These are phyloP conservation scores for Dione juno DNA, from an alignment of 2,888 invertebrate genomes.

Conservation along the genomic window DNA sequence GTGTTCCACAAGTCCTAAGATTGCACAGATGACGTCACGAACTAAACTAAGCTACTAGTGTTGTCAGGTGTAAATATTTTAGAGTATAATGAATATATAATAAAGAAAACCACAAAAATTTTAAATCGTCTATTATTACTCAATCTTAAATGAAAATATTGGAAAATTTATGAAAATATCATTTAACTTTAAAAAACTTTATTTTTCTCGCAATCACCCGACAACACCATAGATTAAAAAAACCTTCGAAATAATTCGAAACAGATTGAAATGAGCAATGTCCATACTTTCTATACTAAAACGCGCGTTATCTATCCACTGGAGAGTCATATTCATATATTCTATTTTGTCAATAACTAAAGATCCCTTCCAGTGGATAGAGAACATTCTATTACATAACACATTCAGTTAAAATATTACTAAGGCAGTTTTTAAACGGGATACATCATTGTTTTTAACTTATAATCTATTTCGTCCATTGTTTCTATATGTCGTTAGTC, in stretches of 20 bases:
- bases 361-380: conserved; percentile 30
- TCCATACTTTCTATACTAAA: conserved; percentile 31
- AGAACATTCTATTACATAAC: conserved; percentile 32
- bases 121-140: neutral
- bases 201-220: neutral
- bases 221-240: conserved; percentile 16
- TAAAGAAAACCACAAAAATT: neutral
- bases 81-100: neutral
- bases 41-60: conserved; percentile 27
- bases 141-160: neutral
- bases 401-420: conserved; percentile 40
- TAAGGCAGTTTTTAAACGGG: conserved; percentile 41
- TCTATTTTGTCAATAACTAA: conserved; percentile 34
- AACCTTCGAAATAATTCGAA: conserved; percentile 31
- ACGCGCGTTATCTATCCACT: conserved; percentile 26
- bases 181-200: neutral
- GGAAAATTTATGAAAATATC: neutral
- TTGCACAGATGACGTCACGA: conserved; percentile 38
- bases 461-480: conserved; percentile 2
- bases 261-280: conserved; percentile 40
- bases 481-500: conserved; percentile 5
- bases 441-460: conserved; percentile 30
- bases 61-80: conserved; percentile 11
- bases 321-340: conserved; percentile 26
- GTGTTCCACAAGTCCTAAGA: conserved; percentile 22